These are phyloP conservation scores for Drosophila flavopinicola DNA, from an alignment of 2,888 invertebrate genomes.

Conservation along the genomic window DNA sequence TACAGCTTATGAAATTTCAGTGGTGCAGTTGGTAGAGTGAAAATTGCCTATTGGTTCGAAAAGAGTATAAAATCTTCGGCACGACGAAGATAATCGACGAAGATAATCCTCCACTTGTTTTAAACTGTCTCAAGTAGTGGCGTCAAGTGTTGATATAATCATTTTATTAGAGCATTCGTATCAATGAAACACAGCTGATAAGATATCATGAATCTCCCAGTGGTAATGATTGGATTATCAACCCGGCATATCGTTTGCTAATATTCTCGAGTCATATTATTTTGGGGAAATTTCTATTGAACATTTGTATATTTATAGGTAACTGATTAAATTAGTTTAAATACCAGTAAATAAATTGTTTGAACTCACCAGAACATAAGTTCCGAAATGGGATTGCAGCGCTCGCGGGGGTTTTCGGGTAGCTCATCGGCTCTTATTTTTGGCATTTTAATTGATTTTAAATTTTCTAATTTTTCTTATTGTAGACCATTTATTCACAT, in stretches of 20 bases:
- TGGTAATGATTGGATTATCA: conserved; percentile 1
- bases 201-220: not conserved
- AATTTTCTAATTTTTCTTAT: not conserved
- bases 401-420: conserved; percentile 85
- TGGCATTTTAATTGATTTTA: conserved; percentile 65
- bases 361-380: conserved; percentile 86
- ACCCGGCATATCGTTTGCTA: not conserved
- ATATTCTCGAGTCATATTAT: not conserved
- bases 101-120: too few relatives aligned
- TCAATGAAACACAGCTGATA: not conserved
- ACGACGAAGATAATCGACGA: too few relatives aligned
- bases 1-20: too few relatives aligned
- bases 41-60: too few relatives aligned
- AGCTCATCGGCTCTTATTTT: conserved; percentile 83
- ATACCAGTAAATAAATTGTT: not conserved
- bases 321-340: not conserved
- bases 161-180: not conserved
- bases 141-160: not conserved
- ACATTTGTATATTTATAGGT: not conserved
- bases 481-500: not conserved
- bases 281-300: not conserved
- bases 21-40: too few relatives aligned
- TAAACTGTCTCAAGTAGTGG: not conserved
- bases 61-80: too few relatives aligned
- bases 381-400: conserved; percentile 87